These are phyloP conservation scores for human DNA, from an alignment of 2,113 vertebrate genomes.

Conservation along the genomic window GRCh38 chr15:47408501-47409000, in stretches of 20 bases:
- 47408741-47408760: constrained; percentile 22
- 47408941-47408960: neutral
- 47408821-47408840: neutral
- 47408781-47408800: neutral
- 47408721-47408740: neutral
- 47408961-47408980: neutral
- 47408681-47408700: neutral
- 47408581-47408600: neutral
- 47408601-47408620: neutral
- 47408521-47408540: neutral
- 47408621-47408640: neutral
- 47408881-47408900: neutral
- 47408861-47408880: neutral
- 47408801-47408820: neutral
- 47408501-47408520: neutral
- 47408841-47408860: accelerated
- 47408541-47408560: neutral
- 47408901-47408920: neutral
- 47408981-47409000: neutral
- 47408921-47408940: neutral
- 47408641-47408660: neutral
- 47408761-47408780: neutral
- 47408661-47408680: neutral
- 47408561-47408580: neutral
- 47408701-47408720: neutral